phyloP scores from a whole-genome alignment of 2,113 vertebrate genomes.

The Hemichromis elongatus region DNA sequence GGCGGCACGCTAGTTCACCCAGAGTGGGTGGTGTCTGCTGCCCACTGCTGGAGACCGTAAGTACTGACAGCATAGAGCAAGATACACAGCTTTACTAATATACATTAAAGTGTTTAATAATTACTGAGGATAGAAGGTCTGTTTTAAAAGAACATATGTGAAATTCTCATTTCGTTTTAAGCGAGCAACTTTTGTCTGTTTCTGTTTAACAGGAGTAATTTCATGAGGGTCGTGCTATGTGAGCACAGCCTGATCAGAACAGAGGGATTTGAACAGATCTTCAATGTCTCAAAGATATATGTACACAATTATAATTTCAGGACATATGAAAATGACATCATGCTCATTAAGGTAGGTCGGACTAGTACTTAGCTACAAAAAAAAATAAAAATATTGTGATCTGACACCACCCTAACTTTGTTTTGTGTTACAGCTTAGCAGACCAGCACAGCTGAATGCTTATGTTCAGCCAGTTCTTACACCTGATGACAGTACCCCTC shows the following conservation, averaged over 20 bases:
- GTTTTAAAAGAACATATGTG: not conserved
- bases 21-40: conserved; percentile 74
- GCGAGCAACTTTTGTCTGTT: not conserved
- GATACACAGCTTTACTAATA: not conserved
- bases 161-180: not conserved
- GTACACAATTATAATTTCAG: conserved; percentile 28
- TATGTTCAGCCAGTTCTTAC: conserved; percentile 49
- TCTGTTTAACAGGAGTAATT: conserved; percentile 22
- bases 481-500: not conserved
- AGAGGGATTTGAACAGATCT: conserved; percentile 66
- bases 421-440: conserved; percentile 60
- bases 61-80: conserved; percentile 31
- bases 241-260: conserved; percentile 51
- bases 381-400: too few species aligned
- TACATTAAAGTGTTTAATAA: not conserved
- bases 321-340: conserved; percentile 70
- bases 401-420: not conserved
- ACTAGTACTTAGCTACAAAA: not conserved
- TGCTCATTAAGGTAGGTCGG: conserved; percentile 68
- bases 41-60: conserved; percentile 77
- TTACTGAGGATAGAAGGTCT: not conserved
- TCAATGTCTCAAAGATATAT: conserved; percentile 48
- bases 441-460: conserved; percentile 53
- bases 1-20: conserved; percentile 63
- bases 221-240: conserved; percentile 61